Evolutionary conservation across 2,113 vertebrate genomes (phyloP), one percentile per base, ranked within the genome.

Genomic region (Zapornia atra): DNA sequence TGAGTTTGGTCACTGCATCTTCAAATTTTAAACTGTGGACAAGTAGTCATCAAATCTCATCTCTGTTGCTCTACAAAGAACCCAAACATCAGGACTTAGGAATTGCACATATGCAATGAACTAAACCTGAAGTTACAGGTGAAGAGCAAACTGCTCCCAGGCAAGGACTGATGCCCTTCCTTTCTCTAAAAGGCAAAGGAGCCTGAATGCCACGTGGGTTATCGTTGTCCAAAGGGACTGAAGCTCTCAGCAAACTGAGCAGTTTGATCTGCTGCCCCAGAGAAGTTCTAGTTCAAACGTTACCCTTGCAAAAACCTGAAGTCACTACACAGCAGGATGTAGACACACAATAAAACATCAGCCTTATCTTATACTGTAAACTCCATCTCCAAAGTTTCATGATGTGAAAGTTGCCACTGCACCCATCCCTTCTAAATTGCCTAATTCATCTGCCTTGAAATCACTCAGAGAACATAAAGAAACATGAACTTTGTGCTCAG

Each of bases 81-180:
- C n/a, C 59, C 25, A 33, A 66, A 61, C 59, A 69, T 10, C 15
- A 19, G 46, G 24, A 60, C 29, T 25, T 21, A 60, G 42, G 40
- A 89, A 65, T 1, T 2, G 56, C 73, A 44, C 51, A 59, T 6
- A 48, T 0, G 11, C 42, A 51, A 34, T 46, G 9, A 0, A 1
- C n/a, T 46, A 42, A 0, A 3, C 26, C 36, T n/a, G 14, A 20
- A 51, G 17, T 26, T 54, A 33, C 36, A 83, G 40, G 66, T 24
- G 26, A 11, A 77, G 46, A 64, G 22, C 0, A 5, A 86, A 42
- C 21, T 48, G 0, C 66, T 82, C 29, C 38, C 61, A 90, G 48
- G 15, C 42, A 85, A 48, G 48, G 48, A 26, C 15, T 61, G 20
- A 19, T 28, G 22, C 15, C 26, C 5, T 5, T 21, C 22, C 26